Conservation (phyloP, 2,888 invertebrate genomes). For the Heterodera filipjevi region DNA sequence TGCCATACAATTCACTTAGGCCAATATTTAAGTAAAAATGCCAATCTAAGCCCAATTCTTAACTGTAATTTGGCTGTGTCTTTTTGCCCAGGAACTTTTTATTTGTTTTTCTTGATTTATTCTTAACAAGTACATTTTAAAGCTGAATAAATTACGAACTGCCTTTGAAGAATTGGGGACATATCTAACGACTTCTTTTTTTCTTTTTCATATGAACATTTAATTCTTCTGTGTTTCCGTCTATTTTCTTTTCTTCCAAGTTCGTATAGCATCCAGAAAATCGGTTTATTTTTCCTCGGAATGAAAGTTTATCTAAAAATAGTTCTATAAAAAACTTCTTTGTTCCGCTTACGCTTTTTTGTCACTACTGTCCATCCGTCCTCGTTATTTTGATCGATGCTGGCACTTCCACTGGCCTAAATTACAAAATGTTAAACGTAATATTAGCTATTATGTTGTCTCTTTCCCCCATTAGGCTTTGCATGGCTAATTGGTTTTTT, state of each 20-base stretch:
- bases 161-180: too few relatives aligned
- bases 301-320: conserved; percentile 35
- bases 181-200: background rate
- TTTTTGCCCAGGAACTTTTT: background rate
- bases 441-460: too few relatives aligned
- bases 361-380: conserved; percentile 57
- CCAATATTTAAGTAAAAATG: background rate
- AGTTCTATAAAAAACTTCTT: background rate
- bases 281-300: conserved; percentile 27
- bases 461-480: too few relatives aligned
- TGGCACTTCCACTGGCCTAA: background rate
- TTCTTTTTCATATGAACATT: background rate
- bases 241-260: background rate
- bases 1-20: background rate
- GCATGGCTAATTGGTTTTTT: too few relatives aligned
- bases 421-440: background rate
- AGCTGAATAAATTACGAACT: too few relatives aligned
- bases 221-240: background rate
- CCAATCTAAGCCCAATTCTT: too few relatives aligned
- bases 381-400: conserved; percentile 42
- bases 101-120: too few relatives aligned
- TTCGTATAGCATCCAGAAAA: background rate
- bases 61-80: too few relatives aligned
- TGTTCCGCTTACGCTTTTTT: conserved; percentile 32
- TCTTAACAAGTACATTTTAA: too few relatives aligned